A percentile compares a stretch with the other conserved stretches of the same genome.
phyloP scores from a whole-genome alignment of 2,113 vertebrate genomes.

The Condylura cristata region DNA sequence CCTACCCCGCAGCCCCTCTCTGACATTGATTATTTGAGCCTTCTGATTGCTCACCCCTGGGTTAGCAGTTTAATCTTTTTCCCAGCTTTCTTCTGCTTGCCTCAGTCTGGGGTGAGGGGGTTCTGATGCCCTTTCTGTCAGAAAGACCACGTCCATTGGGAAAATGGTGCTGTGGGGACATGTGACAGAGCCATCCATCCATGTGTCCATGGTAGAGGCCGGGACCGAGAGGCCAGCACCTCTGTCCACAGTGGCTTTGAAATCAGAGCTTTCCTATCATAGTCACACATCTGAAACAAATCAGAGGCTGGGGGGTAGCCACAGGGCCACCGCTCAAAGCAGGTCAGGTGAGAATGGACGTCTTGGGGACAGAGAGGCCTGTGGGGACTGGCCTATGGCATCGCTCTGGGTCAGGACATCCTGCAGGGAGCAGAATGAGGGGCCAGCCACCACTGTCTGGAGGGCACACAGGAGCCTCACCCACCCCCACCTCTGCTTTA shows the following conservation, averaged over 20 bases:
- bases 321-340: rapidly evolving
- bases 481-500: slow-evolving; percentile 74
- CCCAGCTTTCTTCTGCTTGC: not conserved
- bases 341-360: slow-evolving; percentile 62
- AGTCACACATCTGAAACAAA: slow-evolving; percentile 53
- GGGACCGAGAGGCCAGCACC: not conserved
- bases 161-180: not conserved
- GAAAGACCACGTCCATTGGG: not conserved
- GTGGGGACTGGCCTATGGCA: slow-evolving; percentile 37
- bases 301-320: slow-evolving; percentile 39
- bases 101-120: not conserved
- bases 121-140: not conserved
- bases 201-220: not conserved
- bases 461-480: slow-evolving; percentile 77
- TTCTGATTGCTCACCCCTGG: not conserved
- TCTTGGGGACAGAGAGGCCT: slow-evolving; percentile 58
- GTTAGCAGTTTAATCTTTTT: too few relatives aligned
- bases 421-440: not conserved
- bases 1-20: too few relatives aligned
- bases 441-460: slow-evolving; percentile 48
- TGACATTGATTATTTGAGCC: not conserved
- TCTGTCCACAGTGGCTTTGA: slow-evolving; percentile 63
- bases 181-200: not conserved
- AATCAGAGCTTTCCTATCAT: slow-evolving; percentile 66
- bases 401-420: slow-evolving; percentile 33